A percentile compares a stretch with the other conserved stretches of the same genome.
phyloP scores from a whole-genome alignment of 2,888 invertebrate species.

The Dryadula phaetusa region DNA sequence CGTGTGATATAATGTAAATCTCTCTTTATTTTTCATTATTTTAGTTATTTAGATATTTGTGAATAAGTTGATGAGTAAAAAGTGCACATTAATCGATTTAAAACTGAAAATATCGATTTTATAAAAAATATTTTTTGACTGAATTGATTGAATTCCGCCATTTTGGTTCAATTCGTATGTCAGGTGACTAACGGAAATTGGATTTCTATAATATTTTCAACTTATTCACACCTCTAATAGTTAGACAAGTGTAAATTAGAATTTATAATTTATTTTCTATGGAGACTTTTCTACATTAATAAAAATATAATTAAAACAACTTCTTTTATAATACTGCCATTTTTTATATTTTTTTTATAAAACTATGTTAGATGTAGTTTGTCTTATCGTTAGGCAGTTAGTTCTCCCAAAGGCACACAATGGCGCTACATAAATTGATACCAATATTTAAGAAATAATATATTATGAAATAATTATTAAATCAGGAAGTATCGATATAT shows the following conservation, averaged over 20 bases:
- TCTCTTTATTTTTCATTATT: conserved; percentile 48
- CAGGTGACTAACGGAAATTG: neutral
- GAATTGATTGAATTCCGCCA: neutral
- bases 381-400: conserved; percentile 48
- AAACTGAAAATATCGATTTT: neutral
- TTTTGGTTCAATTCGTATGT: neutral
- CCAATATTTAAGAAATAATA: neutral
- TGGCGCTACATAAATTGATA: neutral
- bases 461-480: neutral
- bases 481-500: too few species aligned
- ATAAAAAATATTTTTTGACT: neutral
- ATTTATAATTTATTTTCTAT: conserved; percentile 20
- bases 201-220: neutral
- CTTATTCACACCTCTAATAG: conserved; percentile 10
- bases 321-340: conserved; percentile 21
- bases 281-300: neutral
- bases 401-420: conserved; percentile 73
- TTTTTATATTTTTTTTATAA: conserved; percentile 15
- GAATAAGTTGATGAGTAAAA: conserved; percentile 11
- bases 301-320: neutral
- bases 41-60: conserved; percentile 1
- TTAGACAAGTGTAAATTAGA: conserved; percentile 21
- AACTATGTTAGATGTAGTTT: conserved; percentile 22
- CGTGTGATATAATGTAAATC: conserved; percentile 81
- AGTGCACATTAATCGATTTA: neutral